Percentiles rank a stretch among this genome's conserved stretches.
phyloP scores from a whole-genome alignment of 1,140 invertebrate genomes.

The Dreissena polymorpha region DNA sequence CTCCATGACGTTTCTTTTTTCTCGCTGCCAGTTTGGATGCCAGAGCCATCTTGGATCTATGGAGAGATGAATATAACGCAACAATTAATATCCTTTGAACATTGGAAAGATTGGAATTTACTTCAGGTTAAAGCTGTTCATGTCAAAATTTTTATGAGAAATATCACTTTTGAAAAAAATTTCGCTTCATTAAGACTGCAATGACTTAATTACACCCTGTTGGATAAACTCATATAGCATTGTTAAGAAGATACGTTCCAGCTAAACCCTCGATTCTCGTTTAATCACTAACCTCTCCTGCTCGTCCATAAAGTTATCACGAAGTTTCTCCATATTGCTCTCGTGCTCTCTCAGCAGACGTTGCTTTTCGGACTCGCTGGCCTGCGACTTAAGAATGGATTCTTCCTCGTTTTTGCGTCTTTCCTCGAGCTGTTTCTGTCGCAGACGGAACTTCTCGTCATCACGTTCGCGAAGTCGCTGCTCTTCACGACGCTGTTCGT shows the following conservation, averaged over 20 bases:
- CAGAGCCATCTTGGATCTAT: constrained; percentile 58
- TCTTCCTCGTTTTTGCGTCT: constrained; percentile 65
- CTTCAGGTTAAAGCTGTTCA: constrained; percentile 13
- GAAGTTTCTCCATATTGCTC: constrained; percentile 70
- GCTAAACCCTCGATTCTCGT: too few species aligned
- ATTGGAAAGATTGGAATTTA: neutral
- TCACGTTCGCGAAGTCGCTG: constrained; percentile 68
- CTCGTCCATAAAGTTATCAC: constrained; percentile 61
- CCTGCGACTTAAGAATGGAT: constrained; percentile 65
- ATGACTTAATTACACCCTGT: too few species aligned
- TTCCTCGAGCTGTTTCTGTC: constrained; percentile 72
- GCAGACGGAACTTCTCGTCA: constrained; percentile 68
- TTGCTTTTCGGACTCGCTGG: constrained; percentile 68
- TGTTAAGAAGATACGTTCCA: too few species aligned
- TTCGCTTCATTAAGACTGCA: too few species aligned
- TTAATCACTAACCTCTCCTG: constrained; percentile 21
- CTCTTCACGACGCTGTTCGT: constrained; percentile 69
- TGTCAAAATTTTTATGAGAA: neutral
- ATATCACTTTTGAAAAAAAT: too few species aligned
- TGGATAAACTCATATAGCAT: too few species aligned
- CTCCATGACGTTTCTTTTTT: constrained; percentile 64
- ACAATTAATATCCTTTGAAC: neutral
- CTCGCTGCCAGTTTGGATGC: constrained; percentile 72
- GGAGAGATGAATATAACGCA: neutral
- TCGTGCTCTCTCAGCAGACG: constrained; percentile 72